phyloP scores from a whole-genome alignment of 2,888 invertebrate species.

The Stenichneumon culpator region DNA sequence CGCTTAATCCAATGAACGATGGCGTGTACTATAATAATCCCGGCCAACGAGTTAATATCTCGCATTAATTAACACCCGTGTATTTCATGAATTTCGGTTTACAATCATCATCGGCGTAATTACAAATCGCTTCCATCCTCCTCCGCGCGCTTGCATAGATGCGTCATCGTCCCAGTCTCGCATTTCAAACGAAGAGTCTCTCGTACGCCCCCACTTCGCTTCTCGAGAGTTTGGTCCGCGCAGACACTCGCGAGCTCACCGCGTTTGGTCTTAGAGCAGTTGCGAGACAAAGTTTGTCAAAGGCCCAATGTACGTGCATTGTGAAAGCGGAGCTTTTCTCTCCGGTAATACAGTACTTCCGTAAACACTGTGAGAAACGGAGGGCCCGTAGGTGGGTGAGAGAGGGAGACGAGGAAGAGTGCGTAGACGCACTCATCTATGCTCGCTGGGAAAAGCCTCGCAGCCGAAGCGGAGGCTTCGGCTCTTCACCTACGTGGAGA shows the following conservation, averaged over 20 bases:
- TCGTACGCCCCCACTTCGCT: background rate
- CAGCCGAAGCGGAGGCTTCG: background rate
- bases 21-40: slow-evolving; percentile 3
- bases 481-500: background rate
- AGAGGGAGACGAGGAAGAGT: slow-evolving; percentile 56
- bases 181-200: background rate
- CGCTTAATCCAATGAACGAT: slow-evolving; percentile 7
- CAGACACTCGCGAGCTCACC: no score
- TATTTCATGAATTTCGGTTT: background rate
- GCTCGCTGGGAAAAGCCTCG: slow-evolving; percentile 9
- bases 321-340: slow-evolving; percentile 53
- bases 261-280: slow-evolving; percentile 19
- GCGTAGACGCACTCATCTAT: slow-evolving; percentile 33
- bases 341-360: slow-evolving; percentile 42
- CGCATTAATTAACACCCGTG: slow-evolving; percentile 5
- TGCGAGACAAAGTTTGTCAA: slow-evolving; percentile 73
- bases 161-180: background rate
- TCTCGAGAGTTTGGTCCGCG: background rate
- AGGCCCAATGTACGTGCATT: slow-evolving; percentile 68
- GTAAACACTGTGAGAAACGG: slow-evolving; percentile 35
- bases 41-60: slow-evolving; percentile 4
- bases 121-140: background rate
- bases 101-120: background rate
- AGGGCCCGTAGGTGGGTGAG: slow-evolving; percentile 1
- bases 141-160: background rate